Evolutionary conservation across 2,797 vertebrate genomes (phyloP).

Genomic region (Rhodeus uyekii): DNA sequence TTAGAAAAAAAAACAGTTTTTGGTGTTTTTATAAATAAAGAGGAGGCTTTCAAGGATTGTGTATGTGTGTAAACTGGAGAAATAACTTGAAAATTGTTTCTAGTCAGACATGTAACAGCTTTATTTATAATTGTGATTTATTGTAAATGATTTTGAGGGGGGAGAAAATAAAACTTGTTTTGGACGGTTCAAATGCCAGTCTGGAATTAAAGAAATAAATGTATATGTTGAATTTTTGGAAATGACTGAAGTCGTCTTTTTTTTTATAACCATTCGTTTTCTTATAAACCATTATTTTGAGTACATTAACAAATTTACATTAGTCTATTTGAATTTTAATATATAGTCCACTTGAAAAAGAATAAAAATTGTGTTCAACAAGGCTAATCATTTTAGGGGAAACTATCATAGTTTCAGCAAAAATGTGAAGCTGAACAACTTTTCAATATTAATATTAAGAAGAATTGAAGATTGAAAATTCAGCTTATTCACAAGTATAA

Average conservation of each 20-base stretch:
- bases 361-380: not conserved
- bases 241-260: slow-evolving; percentile 42
- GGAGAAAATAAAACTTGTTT: slow-evolving; percentile 61
- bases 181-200: slow-evolving; percentile 66
- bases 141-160: slow-evolving; percentile 69
- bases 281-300: not conserved
- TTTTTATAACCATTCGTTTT: not conserved
- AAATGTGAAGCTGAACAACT: not conserved
- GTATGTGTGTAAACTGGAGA: slow-evolving; percentile 24
- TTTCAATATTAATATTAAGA: not conserved
- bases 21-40: slow-evolving; percentile 15
- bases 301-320: not conserved
- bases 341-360: too few species aligned
- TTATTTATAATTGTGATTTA: slow-evolving; percentile 72
- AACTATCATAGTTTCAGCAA: not conserved
- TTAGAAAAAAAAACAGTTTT: slow-evolving; percentile 35
- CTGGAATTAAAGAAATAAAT: slow-evolving; percentile 72
- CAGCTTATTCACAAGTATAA: not conserved
- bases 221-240: slow-evolving; percentile 69
- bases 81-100: slow-evolving; percentile 66
- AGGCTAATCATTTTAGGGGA: not conserved
- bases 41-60: slow-evolving; percentile 30
- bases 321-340: not conserved
- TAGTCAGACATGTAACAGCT: slow-evolving; percentile 62
- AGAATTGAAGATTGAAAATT: not conserved